These are phyloP conservation scores for Torymus auratus DNA, from an alignment of 2,888 invertebrate genomes.

Conservation along the genomic window DNA sequence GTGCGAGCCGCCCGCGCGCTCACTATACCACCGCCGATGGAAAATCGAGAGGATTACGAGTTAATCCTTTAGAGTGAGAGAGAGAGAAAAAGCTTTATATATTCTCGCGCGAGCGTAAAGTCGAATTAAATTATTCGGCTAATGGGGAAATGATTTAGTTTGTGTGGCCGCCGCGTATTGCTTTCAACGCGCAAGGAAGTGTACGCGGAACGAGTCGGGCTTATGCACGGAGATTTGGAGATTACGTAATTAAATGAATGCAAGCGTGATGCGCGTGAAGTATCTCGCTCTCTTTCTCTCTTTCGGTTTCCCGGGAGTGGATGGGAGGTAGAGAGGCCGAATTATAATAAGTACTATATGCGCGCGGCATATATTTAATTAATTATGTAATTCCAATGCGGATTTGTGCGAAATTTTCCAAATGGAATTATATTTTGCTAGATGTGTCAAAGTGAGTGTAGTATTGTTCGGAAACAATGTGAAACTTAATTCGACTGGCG, in stretches of 20 bases:
- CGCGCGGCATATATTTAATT: slow-evolving; percentile 9
- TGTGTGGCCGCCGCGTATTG: too few species aligned
- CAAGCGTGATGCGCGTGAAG: too few species aligned
- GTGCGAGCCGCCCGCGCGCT: too few species aligned
- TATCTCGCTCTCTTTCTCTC: too few species aligned
- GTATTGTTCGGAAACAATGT: not conserved
- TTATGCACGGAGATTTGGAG: too few species aligned
- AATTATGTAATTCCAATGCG: slow-evolving; percentile 31
- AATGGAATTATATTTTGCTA: not conserved
- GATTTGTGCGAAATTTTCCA: not conserved
- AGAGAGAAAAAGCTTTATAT: too few species aligned
- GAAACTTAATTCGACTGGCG: slow-evolving; percentile 15
- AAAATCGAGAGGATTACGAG: slow-evolving; percentile 30
- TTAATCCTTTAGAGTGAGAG: slow-evolving; percentile 6
- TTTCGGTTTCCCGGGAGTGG: too few species aligned
- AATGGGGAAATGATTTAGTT: too few species aligned
- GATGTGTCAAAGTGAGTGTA: not conserved
- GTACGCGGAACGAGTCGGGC: too few species aligned
- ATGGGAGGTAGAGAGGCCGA: too few species aligned
- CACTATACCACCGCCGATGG: not conserved
- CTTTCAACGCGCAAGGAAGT: too few species aligned
- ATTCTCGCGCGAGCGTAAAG: not conserved
- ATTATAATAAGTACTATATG: not conserved
- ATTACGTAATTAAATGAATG: too few species aligned
- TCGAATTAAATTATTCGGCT: slow-evolving; percentile 1